Conservation (phyloP, 1,140 invertebrate genomes). For the Lordiphosa collinella region DNA sequence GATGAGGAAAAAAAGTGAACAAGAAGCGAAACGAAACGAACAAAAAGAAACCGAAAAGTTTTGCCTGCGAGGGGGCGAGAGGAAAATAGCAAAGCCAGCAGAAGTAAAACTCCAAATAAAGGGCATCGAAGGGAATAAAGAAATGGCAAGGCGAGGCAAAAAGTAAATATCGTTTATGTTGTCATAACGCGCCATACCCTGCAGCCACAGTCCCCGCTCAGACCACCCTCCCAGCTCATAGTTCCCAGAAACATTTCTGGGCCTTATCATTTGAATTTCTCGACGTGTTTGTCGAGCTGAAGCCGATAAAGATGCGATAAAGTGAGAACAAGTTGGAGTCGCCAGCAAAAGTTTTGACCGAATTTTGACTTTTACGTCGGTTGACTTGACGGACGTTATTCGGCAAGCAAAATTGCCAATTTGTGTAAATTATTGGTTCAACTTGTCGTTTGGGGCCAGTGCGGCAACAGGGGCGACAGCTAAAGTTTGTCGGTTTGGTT, state of each 20-base stretch:
- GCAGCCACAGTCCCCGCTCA: constrained; percentile 18
- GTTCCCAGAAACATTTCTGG: constrained; percentile 14
- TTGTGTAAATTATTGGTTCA: constrained; percentile 76
- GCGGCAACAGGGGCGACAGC: not conserved
- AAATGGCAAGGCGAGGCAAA: constrained; percentile 45
- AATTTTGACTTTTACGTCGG: constrained; percentile 60
- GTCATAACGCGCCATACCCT: constrained; percentile 73
- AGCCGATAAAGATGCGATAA: constrained; percentile 75
- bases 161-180: constrained; percentile 78
- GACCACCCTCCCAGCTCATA: constrained; percentile 8
- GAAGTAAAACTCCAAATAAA: constrained; percentile 38
- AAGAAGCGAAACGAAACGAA: constrained; percentile 42
- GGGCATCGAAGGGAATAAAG: constrained; percentile 35
- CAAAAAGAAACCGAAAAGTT: constrained; percentile 55
- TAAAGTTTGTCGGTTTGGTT: constrained; percentile 25
- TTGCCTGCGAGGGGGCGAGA: constrained; percentile 19
- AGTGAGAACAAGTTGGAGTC: constrained; percentile 62
- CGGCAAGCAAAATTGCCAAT: constrained; percentile 63
- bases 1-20: constrained; percentile 48
- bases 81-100: constrained; percentile 31
- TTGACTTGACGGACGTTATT: constrained; percentile 58
- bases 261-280: constrained; percentile 73
- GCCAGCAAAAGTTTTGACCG: constrained; percentile 62
- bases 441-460: constrained; percentile 39
- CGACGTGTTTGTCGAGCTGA: constrained; percentile 62